These are phyloP conservation scores for Periphyllus acericola DNA, from an alignment of 2,888 invertebrate species.

Conservation along the genomic window DNA sequence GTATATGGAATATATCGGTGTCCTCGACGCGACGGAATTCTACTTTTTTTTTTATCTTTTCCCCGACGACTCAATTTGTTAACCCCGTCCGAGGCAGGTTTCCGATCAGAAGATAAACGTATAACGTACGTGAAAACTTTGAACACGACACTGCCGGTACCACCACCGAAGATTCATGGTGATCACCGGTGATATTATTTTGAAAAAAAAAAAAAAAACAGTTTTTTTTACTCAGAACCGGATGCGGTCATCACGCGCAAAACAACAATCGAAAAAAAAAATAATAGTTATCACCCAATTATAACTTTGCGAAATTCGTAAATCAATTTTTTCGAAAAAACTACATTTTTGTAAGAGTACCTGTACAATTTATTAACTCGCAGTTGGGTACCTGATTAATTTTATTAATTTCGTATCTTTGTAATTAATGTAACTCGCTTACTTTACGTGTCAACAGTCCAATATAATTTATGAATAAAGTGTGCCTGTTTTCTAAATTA, in stretches of 20 bases:
- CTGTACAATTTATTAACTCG: no score
- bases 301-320: neutral
- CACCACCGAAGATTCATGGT: neutral
- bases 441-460: no score
- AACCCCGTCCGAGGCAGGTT: slow-evolving; percentile 4
- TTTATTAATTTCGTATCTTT: no score
- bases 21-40: neutral
- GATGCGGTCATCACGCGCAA: neutral
- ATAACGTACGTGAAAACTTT: slow-evolving; percentile 32
- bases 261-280: neutral
- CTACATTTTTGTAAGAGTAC: neutral
- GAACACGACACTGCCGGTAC: neutral
- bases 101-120: slow-evolving; percentile 6
- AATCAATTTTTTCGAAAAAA: neutral
- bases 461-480: no score
- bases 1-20: neutral
- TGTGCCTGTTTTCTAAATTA: no score
- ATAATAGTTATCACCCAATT: neutral
- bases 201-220: no score
- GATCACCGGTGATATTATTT: neutral
- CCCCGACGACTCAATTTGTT: slow-evolving; percentile 41
- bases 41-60: neutral
- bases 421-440: no score
- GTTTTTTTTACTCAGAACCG: neutral
- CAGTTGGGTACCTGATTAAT: no score